Percentiles rank a stretch among this genome's conserved stretches.
Conservation (phyloP, 2,888 invertebrate species). For the Ectemnius lituratus region DNA sequence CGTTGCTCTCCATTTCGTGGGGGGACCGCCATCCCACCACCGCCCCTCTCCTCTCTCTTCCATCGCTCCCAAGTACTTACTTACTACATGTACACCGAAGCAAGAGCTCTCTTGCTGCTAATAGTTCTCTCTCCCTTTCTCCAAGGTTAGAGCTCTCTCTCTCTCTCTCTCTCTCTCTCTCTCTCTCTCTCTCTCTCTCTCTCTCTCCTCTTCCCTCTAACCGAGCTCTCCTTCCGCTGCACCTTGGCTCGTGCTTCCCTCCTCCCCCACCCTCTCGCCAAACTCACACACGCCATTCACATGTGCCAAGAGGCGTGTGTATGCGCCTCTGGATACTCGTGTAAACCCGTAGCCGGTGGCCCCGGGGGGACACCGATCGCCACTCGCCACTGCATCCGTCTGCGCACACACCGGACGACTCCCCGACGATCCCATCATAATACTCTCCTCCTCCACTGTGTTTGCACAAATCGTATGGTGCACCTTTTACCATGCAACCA, state of each 20-base stretch:
- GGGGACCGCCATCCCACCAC: slow-evolving; percentile 18
- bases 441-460: too few species aligned
- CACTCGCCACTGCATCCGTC: background rate
- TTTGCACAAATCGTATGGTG: too few species aligned
- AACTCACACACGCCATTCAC: slow-evolving; percentile 3
- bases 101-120: background rate
- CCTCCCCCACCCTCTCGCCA: slow-evolving; percentile 2
- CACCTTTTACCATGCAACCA: too few species aligned
- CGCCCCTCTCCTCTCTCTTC: background rate
- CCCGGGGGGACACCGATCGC: background rate
- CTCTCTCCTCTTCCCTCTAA: background rate
- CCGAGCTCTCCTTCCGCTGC: background rate
- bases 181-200: slow-evolving; percentile 4
- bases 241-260: background rate
- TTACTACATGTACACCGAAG: too few species aligned
- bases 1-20: slow-evolving; percentile 42
- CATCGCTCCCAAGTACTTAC: background rate
- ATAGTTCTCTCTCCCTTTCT: slow-evolving; percentile 5
- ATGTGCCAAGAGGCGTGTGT: background rate
- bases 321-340: background rate
- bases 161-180: background rate
- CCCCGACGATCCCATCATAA: too few species aligned
- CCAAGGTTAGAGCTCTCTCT: background rate
- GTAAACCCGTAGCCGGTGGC: background rate
- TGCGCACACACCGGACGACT: background rate